Evolutionary conservation across 2,113 vertebrate genomes (phyloP).

Genomic region (Salvelinus fontinalis): DNA sequence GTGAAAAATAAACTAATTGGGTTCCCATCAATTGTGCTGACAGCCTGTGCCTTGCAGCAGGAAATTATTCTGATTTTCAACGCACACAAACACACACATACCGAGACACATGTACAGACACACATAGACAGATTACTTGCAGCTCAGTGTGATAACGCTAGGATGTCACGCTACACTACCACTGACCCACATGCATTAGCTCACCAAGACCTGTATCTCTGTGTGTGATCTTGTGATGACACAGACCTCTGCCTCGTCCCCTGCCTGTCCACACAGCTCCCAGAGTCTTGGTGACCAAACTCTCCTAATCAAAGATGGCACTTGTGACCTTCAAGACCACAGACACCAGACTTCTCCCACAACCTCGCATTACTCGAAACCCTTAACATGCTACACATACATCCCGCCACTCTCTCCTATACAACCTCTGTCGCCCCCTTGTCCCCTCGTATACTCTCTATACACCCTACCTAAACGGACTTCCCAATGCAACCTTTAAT

Average conservation of each 20-base stretch:
- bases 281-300: not conserved
- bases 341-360: not conserved
- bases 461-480: no score
- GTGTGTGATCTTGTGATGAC: not conserved
- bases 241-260: not conserved
- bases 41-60: conserved; percentile 40
- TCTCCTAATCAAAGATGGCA: conserved; percentile 7
- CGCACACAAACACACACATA: not conserved
- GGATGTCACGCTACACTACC: not conserved
- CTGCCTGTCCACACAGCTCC: no score
- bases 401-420: not conserved
- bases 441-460: not conserved
- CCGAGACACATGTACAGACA: not conserved
- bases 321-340: not conserved
- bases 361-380: not conserved
- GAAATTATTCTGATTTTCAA: conserved; percentile 37
- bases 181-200: not conserved
- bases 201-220: not conserved
- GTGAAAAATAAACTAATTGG: conserved; percentile 39
- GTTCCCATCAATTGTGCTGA: conserved; percentile 42
- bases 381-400: not conserved
- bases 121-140: not conserved
- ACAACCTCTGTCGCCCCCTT: not conserved
- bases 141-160: conserved; percentile 9
- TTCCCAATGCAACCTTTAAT: not conserved